Conservation (phyloP, 2,888 invertebrate species). For the Pollenia amentaria region DNA sequence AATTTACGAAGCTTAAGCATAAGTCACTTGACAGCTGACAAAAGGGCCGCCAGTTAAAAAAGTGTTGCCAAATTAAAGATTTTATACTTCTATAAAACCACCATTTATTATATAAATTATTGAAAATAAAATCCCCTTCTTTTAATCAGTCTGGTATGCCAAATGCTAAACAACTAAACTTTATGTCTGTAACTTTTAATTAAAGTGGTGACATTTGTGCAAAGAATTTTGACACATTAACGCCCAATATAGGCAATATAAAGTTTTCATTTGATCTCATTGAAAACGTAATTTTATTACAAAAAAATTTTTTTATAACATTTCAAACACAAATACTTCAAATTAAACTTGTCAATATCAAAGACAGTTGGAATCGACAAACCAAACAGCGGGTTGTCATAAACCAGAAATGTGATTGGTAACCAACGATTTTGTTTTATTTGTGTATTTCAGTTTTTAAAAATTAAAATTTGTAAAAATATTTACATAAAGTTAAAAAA, state of each 20-base stretch:
- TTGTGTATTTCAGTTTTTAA: too few species aligned
- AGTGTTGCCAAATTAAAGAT: too few species aligned
- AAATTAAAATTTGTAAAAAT: too few species aligned
- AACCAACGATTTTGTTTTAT: neutral
- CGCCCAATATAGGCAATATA: slow-evolving; percentile 21
- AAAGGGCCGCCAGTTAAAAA: too few species aligned
- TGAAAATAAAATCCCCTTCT: too few species aligned
- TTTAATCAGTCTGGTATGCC: neutral
- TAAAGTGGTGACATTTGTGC: slow-evolving; percentile 22
- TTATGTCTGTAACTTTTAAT: neutral
- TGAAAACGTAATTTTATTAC: neutral
- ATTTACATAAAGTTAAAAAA: too few species aligned
- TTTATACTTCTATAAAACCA: too few species aligned
- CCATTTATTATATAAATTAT: too few species aligned
- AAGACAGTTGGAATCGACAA: slow-evolving; percentile 24
- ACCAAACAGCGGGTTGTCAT: slow-evolving; percentile 18
- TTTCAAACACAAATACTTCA: slow-evolving; percentile 19
- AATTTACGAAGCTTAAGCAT: too few species aligned
- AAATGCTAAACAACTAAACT: neutral
- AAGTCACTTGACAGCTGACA: too few species aligned
- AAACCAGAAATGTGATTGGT: slow-evolving; percentile 26
- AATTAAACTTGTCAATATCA: slow-evolving; percentile 29
- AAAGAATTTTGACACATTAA: slow-evolving; percentile 51
- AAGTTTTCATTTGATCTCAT: neutral
- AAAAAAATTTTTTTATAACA: slow-evolving; percentile 25